Evolutionary conservation across 2,797 vertebrate species (phyloP).

Genomic region (Podarcis lilfordi): DNA sequence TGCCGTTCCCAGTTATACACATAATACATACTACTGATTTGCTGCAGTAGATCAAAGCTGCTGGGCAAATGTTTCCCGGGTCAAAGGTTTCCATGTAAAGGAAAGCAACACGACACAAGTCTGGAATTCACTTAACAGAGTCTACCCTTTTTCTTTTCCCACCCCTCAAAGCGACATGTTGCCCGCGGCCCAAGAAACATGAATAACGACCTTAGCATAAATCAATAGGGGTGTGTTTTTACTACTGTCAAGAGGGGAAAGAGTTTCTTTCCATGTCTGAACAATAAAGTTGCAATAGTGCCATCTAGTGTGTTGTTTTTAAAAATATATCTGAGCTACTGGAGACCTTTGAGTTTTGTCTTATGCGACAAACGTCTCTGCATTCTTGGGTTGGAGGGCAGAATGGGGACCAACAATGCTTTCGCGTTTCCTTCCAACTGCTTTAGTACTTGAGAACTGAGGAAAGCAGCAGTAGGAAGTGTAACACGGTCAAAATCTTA

Average conservation of each 20-base stretch:
- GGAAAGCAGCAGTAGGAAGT: background rate
- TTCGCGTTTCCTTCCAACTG: background rate
- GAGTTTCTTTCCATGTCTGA: background rate
- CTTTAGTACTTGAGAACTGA: background rate
- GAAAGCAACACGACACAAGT: conserved; percentile 1
- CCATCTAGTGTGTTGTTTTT: conserved; percentile 72
- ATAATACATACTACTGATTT: conserved; percentile 9
- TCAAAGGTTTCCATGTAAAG: conserved; percentile 3
- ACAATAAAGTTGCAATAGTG: conserved; percentile 66
- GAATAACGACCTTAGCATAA: conserved; percentile 23
- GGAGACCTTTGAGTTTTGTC: conserved; percentile 46
- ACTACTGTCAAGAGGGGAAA: background rate
- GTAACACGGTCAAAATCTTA: background rate
- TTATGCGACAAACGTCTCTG: conserved; percentile 28
- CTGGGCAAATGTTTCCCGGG: conserved; percentile 21
- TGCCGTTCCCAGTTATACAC: background rate
- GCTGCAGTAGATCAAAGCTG: background rate
- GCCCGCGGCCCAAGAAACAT: background rate
- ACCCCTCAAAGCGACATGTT: background rate
- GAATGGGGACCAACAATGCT: conserved; percentile 18
- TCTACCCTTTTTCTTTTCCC: background rate
- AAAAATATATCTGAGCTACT: conserved; percentile 47
- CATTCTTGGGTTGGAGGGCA: conserved; percentile 5
- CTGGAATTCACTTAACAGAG: background rate
- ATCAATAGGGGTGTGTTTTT: background rate